A percentile compares a stretch with the other conserved stretches of the same genome.
Conservation (phyloP, 2,888 invertebrate genomes). For the Lepeophtheirus nordmannii region DNA sequence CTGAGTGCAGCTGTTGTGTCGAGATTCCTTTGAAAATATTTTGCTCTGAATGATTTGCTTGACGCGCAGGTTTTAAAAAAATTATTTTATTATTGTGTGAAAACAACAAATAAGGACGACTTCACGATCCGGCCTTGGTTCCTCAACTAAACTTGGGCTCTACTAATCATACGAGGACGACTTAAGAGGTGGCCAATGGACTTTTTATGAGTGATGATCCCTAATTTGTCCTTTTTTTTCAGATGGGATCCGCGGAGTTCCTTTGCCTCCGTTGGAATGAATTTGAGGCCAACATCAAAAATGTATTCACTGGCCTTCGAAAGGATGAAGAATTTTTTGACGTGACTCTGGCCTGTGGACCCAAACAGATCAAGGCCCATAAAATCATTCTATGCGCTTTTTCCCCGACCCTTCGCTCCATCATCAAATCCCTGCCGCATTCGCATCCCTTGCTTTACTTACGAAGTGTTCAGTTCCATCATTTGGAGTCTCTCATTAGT, state of each 20-base stretch:
- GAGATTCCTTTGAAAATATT: no score
- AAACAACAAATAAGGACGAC: no score
- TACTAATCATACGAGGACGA: no score
- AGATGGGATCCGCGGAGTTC: slow-evolving; percentile 28
- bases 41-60: no score
- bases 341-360: slow-evolving; percentile 30
- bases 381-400: slow-evolving; percentile 32
- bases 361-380: slow-evolving; percentile 31
- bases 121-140: no score
- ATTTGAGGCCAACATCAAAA: slow-evolving; percentile 30
- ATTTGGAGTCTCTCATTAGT: slow-evolving; percentile 72
- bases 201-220: no score
- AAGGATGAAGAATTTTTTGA: slow-evolving; percentile 30
- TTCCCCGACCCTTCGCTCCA: slow-evolving; percentile 30
- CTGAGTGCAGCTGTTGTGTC: no score
- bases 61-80: no score
- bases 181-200: no score
- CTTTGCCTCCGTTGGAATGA: slow-evolving; percentile 32
- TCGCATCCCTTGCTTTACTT: slow-evolving; percentile 81
- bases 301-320: slow-evolving; percentile 30
- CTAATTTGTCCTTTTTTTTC: no score
- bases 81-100: no score
- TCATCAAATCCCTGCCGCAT: slow-evolving; percentile 43
- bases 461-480: slow-evolving; percentile 73
- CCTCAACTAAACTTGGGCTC: no score